phyloP scores from a whole-genome alignment of 2,888 invertebrate species.

The Coelinius sp. region DNA sequence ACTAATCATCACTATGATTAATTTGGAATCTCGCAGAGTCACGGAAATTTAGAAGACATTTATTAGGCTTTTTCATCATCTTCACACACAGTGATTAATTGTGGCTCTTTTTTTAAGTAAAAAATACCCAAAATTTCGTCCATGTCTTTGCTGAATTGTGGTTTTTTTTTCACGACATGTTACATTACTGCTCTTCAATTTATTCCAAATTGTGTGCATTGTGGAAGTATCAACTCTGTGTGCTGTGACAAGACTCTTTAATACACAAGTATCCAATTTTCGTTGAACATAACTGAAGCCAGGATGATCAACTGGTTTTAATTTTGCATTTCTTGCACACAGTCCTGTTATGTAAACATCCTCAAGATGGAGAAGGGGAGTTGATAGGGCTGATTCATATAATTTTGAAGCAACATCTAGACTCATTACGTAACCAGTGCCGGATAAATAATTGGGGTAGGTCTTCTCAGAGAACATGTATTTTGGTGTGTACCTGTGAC shows the following conservation, averaged over 20 bases:
- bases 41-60: background rate
- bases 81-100: slow-evolving; percentile 49
- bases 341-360: slow-evolving; percentile 86
- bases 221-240: slow-evolving; percentile 73
- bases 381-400: slow-evolving; percentile 78
- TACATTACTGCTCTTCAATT: slow-evolving; percentile 56
- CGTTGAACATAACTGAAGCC: slow-evolving; percentile 76
- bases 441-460: slow-evolving; percentile 87
- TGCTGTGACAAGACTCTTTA: slow-evolving; percentile 73
- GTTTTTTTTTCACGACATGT: slow-evolving; percentile 54
- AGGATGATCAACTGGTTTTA: slow-evolving; percentile 77
- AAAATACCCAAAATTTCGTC: slow-evolving; percentile 60
- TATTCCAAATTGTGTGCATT: slow-evolving; percentile 69
- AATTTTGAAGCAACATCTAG: slow-evolving; percentile 77
- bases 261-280: slow-evolving; percentile 72
- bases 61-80: background rate
- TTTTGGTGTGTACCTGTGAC: slow-evolving; percentile 80
- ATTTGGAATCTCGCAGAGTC: background rate
- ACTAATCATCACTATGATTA: background rate
- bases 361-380: slow-evolving; percentile 82
- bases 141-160: slow-evolving; percentile 49
- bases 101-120: slow-evolving; percentile 52
- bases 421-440: slow-evolving; percentile 85
- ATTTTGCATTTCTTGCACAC: slow-evolving; percentile 75
- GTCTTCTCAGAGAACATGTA: slow-evolving; percentile 82